Conservation (phyloP, 2,797 vertebrate genomes). For the Pseudomugil gertrudae region DNA sequence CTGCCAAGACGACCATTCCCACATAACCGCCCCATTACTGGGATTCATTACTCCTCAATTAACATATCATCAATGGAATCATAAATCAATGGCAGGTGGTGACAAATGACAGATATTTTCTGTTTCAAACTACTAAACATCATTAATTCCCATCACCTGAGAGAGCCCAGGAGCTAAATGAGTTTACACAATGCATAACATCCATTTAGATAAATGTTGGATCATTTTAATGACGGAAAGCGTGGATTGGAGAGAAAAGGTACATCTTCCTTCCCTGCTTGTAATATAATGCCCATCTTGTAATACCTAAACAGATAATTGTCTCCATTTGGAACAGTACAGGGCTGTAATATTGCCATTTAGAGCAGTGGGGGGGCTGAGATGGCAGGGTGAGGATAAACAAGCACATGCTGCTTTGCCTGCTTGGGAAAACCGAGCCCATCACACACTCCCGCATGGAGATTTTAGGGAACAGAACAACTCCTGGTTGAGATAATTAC, state of each 20-base stretch:
- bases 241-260: constrained; percentile 63
- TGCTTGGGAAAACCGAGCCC: constrained; percentile 69
- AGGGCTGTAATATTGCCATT: constrained; percentile 78
- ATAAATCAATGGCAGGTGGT: constrained; percentile 80
- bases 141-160: constrained; percentile 86
- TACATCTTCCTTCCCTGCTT: constrained; percentile 64
- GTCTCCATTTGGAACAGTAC: constrained; percentile 81
- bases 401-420: constrained; percentile 71
- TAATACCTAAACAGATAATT: constrained; percentile 85
- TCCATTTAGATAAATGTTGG: constrained; percentile 85
- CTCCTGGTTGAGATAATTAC: constrained; percentile 80
- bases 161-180: constrained; percentile 82
- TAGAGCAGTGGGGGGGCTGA: constrained; percentile 77
- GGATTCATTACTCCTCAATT: constrained; percentile 83
- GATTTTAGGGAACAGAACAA: constrained; percentile 74
- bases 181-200: constrained; percentile 82
- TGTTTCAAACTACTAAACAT: constrained; percentile 84
- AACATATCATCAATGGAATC: constrained; percentile 79
- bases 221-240: constrained; percentile 79
- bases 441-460: constrained; percentile 76
- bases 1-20: constrained; percentile 65
- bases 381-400: constrained; percentile 76
- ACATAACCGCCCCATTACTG: constrained; percentile 70
- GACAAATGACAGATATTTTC: constrained; percentile 85
- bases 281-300: constrained; percentile 73